Base-by-base conservation (phyloP, 1,140 invertebrate genomes). In the Grapholita molesta region DNA sequence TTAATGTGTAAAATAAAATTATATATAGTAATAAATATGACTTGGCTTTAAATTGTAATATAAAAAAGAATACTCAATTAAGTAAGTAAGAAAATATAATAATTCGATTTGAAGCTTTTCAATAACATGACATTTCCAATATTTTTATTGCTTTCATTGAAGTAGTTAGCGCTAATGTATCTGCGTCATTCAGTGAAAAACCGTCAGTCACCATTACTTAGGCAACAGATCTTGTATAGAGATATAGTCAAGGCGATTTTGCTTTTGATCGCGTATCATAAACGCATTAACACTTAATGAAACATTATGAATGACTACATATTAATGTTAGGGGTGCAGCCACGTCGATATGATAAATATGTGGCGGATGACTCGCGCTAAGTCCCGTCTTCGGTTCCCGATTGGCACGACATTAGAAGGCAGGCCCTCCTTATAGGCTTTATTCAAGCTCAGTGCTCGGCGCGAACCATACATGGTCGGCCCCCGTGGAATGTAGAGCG, bases 211-310 rank as follows among this genome's bases (percentile, higher is more conserved):
- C 33, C 65, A 66, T 66, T 66, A 66, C 55, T 61, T 61, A 61
- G 32, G 55, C 28, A 61, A 61, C 55, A 28, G 55, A 61, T 61
- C 55, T 61, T 25, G 55, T 61, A 61, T 61, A 61, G 55, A 61
- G 55, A 61, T 61, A 61, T 61, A 30, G 55, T 28, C 55, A 28
- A 61, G 55, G 55, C 55, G 55, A 61, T 61, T 61, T 67, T 69
- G 32, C 35, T 66, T 72, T 78, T 78, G 76, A 84, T 80, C 74
- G 75, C 69, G 66, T 83, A 83, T 84, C 76, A 76, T 81, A 75
- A 84, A 79, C 75, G 79, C 83, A 85, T 83, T 89, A 83, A 61
- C 76, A 80, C 79, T 79, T 89, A 89, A 91, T 88, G 87, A 91
- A 89, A 91, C 84, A 86, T 89, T 86, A 89, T 88, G 81, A 85